phyloP scores from a whole-genome alignment of 2,797 vertebrate species.

The Cetoscarus ocellatus region DNA sequence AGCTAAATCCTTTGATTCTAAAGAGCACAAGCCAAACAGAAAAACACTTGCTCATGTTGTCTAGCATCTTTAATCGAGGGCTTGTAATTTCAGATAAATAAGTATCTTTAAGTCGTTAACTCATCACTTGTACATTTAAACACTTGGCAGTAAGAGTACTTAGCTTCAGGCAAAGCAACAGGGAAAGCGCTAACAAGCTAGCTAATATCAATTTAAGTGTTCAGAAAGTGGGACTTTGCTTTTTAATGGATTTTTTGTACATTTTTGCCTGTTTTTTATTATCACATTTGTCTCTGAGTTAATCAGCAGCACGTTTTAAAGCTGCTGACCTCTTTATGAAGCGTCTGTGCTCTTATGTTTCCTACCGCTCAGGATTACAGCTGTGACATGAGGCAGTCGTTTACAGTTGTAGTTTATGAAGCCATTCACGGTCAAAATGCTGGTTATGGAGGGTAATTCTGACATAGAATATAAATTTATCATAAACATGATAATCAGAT shows the following conservation, averaged over 20 bases:
- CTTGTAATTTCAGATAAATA: too few species aligned
- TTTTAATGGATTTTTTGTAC: constrained; percentile 29
- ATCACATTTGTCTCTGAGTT: constrained; percentile 22
- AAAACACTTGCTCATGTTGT: background rate
- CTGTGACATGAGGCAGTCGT: constrained; percentile 11
- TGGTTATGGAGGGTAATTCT: background rate
- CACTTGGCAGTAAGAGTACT: too few species aligned
- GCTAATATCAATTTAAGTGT: background rate
- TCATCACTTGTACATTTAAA: too few species aligned
- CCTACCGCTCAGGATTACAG: constrained; percentile 48
- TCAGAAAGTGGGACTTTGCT: constrained; percentile 13
- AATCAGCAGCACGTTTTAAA: constrained; percentile 24
- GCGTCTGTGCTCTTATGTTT: constrained; percentile 35
- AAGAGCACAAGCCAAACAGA: accelerated
- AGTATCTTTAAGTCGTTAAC: too few species aligned
- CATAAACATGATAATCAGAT: constrained; percentile 7
- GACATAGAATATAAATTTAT: constrained; percentile 9
- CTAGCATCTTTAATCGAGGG: too few species aligned
- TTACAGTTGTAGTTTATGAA: background rate
- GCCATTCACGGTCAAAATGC: constrained; percentile 19
- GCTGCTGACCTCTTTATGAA: constrained; percentile 25
- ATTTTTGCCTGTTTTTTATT: constrained; percentile 42
- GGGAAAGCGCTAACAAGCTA: background rate
- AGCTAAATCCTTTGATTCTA: background rate
- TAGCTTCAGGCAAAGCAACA: too few species aligned